Conservation (phyloP, 2,113 vertebrate species). For the Nothobranchius kuhntae region DNA sequence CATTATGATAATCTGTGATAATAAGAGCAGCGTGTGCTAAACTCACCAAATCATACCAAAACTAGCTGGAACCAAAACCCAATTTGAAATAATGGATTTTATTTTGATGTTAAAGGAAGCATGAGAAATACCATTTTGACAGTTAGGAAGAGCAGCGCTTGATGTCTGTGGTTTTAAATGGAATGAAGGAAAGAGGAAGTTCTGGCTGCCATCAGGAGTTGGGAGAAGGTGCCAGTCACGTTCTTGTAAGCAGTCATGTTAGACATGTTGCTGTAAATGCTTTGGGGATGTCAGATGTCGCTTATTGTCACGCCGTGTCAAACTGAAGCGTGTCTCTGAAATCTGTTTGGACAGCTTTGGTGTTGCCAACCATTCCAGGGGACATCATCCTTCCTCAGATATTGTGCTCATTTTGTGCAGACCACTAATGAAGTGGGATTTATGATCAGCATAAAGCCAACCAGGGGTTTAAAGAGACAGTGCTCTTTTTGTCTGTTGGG, state of each 20-base stretch:
- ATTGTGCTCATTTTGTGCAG: constrained; percentile 30
- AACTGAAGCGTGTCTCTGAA: constrained; percentile 53
- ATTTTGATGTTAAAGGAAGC: no score
- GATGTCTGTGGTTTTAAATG: constrained; percentile 1
- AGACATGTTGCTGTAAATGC: constrained; percentile 51
- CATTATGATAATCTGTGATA: neutral
- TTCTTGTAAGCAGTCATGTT: constrained; percentile 47
- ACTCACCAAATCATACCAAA: no score
- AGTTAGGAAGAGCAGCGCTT: constrained; percentile 17
- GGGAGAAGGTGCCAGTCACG: constrained; percentile 15
- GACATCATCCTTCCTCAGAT: constrained; percentile 49
- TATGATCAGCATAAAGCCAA: constrained; percentile 39
- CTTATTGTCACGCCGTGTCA: constrained; percentile 56
- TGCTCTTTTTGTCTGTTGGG: constrained; percentile 21
- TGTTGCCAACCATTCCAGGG: constrained; percentile 66
- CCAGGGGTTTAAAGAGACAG: constrained; percentile 50
- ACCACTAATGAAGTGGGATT: neutral
- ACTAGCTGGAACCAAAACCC: neutral
- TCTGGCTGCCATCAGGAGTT: constrained; percentile 10
- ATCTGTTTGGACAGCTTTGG: constrained; percentile 70
- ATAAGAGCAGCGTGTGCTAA: no score
- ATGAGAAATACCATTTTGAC: constrained; percentile 12
- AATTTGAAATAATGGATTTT: neutral
- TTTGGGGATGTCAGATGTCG: constrained; percentile 61
- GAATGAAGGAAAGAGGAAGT: constrained; percentile 18